A percentile compares a stretch with the other conserved stretches of the same genome.
Evolutionary conservation across 2,888 invertebrate species (phyloP).

Genomic region (Apamea monoglypha): DNA sequence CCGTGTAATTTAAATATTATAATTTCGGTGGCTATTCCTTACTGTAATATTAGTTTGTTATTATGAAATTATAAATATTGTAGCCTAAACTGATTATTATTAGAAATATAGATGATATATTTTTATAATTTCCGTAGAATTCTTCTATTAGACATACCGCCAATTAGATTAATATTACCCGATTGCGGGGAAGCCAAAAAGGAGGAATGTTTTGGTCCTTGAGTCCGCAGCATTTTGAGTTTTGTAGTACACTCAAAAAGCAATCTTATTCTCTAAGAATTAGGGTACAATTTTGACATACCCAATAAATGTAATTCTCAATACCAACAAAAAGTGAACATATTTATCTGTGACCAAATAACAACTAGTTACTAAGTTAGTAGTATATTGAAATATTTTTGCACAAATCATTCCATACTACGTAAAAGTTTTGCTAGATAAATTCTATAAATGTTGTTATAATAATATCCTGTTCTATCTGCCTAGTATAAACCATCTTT

Average conservation of each 20-base stretch:
- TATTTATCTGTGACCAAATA: constrained; percentile 18
- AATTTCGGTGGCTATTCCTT: constrained; percentile 56
- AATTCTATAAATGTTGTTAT: constrained; percentile 27
- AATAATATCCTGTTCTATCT: background rate
- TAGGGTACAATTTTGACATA: background rate
- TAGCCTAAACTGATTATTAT: constrained; percentile 45
- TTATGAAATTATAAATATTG: constrained; percentile 40
- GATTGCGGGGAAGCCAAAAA: background rate
- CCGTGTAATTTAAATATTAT: constrained; percentile 27
- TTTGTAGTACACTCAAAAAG: background rate
- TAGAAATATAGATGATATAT: constrained; percentile 55
- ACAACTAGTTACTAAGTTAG: constrained; percentile 3
- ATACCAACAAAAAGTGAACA: constrained; percentile 4
- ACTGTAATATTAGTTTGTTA: constrained; percentile 39
- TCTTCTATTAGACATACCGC: background rate
- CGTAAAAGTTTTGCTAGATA: background rate
- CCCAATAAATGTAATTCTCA: background rate
- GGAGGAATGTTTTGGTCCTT: background rate
- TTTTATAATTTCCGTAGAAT: constrained; percentile 43
- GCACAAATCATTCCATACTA: constrained; percentile 51
- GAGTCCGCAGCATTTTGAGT: background rate
- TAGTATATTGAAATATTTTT: constrained; percentile 40
- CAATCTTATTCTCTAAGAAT: accelerated
- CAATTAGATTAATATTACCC: background rate
- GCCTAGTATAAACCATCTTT: background rate